These are phyloP conservation scores for Alviniconcha strummeri DNA, from an alignment of 2,888 invertebrate genomes.

Conservation along the genomic window DNA sequence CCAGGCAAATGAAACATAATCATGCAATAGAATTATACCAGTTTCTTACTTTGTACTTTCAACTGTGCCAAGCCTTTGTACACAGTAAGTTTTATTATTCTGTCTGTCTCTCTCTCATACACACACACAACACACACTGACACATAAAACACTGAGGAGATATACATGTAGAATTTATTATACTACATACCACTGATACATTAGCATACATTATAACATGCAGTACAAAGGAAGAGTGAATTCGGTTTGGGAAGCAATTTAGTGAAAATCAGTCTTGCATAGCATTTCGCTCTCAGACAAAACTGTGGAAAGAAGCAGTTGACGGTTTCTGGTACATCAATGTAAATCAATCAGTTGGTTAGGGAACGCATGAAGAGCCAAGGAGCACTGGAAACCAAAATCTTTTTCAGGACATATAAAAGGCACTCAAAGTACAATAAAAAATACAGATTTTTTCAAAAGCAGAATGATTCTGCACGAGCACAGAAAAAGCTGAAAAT, in stretches of 20 bases:
- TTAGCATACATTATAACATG: constrained; percentile 23
- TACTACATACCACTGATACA: constrained; percentile 25
- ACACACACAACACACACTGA: not conserved
- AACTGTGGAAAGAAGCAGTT: constrained; percentile 18
- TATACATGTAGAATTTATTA: constrained; percentile 18
- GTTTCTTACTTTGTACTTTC: too few relatives aligned
- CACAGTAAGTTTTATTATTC: too few relatives aligned
- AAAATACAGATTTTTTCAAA: not conserved
- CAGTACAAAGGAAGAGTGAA: constrained; percentile 12
- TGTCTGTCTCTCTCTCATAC: too few relatives aligned
- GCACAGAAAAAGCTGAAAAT: too few relatives aligned
- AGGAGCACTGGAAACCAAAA: not conserved
- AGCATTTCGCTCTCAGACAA: constrained; percentile 19
- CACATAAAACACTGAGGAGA: not conserved
- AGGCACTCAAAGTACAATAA: constrained; percentile 20
- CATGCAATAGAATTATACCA: too few relatives aligned
- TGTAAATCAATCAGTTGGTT: too few relatives aligned
- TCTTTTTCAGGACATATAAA: not conserved
- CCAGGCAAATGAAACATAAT: too few relatives aligned
- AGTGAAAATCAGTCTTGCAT: constrained; percentile 27
- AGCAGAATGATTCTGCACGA: not conserved
- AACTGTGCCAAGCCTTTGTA: too few relatives aligned
- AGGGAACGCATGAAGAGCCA: too few relatives aligned
- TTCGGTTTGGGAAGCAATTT: not conserved
- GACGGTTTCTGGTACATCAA: not conserved